phyloP scores from a whole-genome alignment of 2,888 invertebrate genomes.

The Dicycla oo region DNA sequence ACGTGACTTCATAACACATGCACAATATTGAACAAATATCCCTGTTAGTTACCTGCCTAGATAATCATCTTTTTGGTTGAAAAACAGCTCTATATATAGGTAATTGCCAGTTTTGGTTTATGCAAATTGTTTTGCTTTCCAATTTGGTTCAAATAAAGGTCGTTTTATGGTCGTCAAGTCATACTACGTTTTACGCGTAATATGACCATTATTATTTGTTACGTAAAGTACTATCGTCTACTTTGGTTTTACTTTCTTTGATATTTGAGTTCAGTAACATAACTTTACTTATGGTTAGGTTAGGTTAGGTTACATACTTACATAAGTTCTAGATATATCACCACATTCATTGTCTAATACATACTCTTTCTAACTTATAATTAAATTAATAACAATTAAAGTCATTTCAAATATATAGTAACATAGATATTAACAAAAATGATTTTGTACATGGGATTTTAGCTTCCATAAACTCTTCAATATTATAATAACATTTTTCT shows the following conservation, averaged over 20 bases:
- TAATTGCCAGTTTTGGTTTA: background rate
- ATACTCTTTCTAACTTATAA: no score
- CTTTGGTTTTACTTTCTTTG: slow-evolving; percentile 15
- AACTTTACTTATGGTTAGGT: no score
- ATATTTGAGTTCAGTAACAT: background rate
- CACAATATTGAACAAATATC: background rate
- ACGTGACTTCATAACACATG: background rate
- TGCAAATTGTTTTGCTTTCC: slow-evolving; percentile 18
- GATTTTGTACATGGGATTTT: no score
- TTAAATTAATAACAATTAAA: no score
- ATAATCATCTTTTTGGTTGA: background rate
- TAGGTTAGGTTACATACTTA: no score
- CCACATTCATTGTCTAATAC: no score
- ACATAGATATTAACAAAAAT: no score
- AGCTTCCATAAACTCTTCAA: no score
- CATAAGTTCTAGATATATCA: no score
- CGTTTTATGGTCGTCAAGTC: background rate
- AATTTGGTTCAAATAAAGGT: slow-evolving; percentile 5
- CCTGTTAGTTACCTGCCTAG: background rate
- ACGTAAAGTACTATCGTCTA: background rate
- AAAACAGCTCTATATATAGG: background rate
- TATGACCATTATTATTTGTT: background rate
- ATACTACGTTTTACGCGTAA: no score
- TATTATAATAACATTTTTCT: no score
- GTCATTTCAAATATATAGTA: no score